Percentiles rank a stretch among this genome's conserved stretches.
phyloP scores from a whole-genome alignment of 2,888 invertebrate species.

The Desoria tigrina region DNA sequence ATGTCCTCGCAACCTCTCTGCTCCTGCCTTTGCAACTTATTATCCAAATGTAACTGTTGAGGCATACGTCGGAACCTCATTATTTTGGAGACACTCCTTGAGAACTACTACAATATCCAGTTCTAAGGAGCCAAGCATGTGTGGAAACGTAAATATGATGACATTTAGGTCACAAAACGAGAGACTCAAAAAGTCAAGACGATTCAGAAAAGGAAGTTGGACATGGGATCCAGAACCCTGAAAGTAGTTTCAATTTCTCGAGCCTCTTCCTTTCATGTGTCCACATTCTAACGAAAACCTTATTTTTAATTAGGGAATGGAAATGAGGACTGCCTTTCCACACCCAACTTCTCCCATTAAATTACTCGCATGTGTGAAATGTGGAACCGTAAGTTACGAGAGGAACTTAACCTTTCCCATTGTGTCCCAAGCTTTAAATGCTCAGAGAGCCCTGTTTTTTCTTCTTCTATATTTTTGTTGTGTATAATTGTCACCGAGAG shows the following conservation, averaged over 20 bases:
- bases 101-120: no score
- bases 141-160: constrained; percentile 8
- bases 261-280: background rate
- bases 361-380: constrained; percentile 12
- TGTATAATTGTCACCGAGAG: no score
- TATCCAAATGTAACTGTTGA: no score
- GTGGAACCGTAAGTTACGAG: background rate
- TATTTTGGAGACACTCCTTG: background rate
- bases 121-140: background rate
- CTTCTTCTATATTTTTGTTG: no score
- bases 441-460: no score
- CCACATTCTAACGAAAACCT: background rate
- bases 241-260: background rate
- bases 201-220: background rate
- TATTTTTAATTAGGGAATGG: constrained; percentile 13
- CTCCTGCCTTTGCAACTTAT: background rate
- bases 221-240: background rate
- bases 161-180: background rate
- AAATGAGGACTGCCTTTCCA: background rate
- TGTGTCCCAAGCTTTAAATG: background rate
- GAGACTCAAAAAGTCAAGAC: no score
- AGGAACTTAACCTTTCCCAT: background rate
- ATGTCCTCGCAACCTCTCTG: background rate
- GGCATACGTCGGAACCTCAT: constrained; percentile 8
- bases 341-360: background rate